phyloP scores from a whole-genome alignment of 2,888 invertebrate genomes.

The Elmis aenea region DNA sequence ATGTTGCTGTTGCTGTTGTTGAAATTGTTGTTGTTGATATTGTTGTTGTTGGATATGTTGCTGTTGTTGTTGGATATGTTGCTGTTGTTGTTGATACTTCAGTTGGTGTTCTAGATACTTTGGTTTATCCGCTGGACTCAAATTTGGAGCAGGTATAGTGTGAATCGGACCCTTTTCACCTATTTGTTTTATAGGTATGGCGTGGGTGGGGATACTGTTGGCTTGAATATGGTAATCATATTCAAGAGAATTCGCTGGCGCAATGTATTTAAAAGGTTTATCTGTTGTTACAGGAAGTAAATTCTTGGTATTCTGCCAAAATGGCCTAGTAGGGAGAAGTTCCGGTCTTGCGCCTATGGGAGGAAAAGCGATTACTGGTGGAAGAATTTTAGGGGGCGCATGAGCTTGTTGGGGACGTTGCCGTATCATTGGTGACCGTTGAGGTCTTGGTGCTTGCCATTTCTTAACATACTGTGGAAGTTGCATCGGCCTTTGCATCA shows the following conservation, averaged over 20 bases:
- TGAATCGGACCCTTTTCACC: slow-evolving; percentile 69
- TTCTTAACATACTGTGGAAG: slow-evolving; percentile 36
- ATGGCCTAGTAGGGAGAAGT: slow-evolving; percentile 28
- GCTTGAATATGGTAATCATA: slow-evolving; percentile 41
- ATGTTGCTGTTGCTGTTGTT: slow-evolving; percentile 18
- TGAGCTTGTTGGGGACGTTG: slow-evolving; percentile 12
- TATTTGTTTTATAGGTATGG: slow-evolving; percentile 42
- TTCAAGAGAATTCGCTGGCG: slow-evolving; percentile 32
- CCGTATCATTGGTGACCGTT: slow-evolving; percentile 5
- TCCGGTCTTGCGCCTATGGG: slow-evolving; percentile 10
- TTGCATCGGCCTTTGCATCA: slow-evolving; percentile 34
- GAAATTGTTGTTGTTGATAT: slow-evolving; percentile 18
- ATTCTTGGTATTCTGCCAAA: slow-evolving; percentile 31
- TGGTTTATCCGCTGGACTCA: slow-evolving; percentile 64
- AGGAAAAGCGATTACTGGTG: slow-evolving; percentile 12
- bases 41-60: slow-evolving; percentile 14
- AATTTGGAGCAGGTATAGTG: slow-evolving; percentile 80
- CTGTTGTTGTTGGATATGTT: slow-evolving; percentile 25
- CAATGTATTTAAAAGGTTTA: slow-evolving; percentile 20
- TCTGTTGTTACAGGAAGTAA: slow-evolving; percentile 8
- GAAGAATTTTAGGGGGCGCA: slow-evolving; percentile 11
- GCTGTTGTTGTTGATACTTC: slow-evolving; percentile 32
- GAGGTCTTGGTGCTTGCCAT: slow-evolving; percentile 20
- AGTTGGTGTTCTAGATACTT: slow-evolving; percentile 22
- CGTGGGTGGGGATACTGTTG: slow-evolving; percentile 38